phyloP scores from a whole-genome alignment of 2,888 invertebrate species.

The Thera obeliscata region DNA sequence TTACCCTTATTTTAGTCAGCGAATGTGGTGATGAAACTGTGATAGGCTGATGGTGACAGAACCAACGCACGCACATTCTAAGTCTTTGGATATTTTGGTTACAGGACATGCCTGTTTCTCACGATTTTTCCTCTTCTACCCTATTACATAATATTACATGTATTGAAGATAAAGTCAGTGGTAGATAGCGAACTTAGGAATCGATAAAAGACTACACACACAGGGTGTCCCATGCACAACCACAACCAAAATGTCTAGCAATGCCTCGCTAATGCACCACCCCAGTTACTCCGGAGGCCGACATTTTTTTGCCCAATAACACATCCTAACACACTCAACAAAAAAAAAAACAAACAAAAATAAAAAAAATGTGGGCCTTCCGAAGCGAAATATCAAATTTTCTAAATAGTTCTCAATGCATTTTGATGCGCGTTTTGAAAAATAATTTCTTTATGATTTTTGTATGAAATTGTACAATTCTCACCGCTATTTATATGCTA shows the following conservation, averaged over 20 bases:
- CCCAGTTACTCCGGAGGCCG: slow-evolving; percentile 24
- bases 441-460: slow-evolving; percentile 34
- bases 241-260: not conserved
- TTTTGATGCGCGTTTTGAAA: slow-evolving; percentile 32
- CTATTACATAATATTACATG: too few species aligned
- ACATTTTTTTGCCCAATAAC: slow-evolving; percentile 30
- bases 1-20: not conserved
- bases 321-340: slow-evolving; percentile 31
- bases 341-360: slow-evolving; percentile 31
- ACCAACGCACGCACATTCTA: too few species aligned
- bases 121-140: too few species aligned
- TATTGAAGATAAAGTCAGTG: too few species aligned
- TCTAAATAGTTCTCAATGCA: slow-evolving; percentile 24
- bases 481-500: slow-evolving; percentile 31
- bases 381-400: slow-evolving; percentile 27
- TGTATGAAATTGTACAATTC: slow-evolving; percentile 36
- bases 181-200: too few species aligned
- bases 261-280: slow-evolving; percentile 21
- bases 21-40: too few species aligned
- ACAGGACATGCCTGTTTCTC: too few species aligned
- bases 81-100: too few species aligned
- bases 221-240: not conserved
- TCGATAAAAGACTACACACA: not conserved
- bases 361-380: slow-evolving; percentile 34
- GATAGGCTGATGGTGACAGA: too few species aligned